A percentile compares a stretch with the other conserved stretches of the same genome.
phyloP scores from a whole-genome alignment of 2,888 invertebrate species.

The Pterostichus niger region DNA sequence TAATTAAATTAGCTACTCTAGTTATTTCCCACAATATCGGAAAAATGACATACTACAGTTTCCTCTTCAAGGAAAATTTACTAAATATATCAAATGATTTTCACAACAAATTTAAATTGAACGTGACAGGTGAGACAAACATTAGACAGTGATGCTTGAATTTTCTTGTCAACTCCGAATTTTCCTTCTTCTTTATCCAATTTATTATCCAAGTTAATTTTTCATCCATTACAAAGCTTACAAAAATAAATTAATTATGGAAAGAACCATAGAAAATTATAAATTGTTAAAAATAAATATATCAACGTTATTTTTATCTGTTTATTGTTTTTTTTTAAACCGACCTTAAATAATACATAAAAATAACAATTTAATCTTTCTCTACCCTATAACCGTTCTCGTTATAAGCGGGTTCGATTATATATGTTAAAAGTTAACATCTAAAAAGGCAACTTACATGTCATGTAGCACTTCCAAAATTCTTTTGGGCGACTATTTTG shows the following conservation, averaged over 20 bases:
- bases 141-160: background rate
- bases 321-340: too few relatives aligned
- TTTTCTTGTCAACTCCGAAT: background rate
- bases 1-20: conserved; percentile 26
- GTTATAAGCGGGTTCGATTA: too few relatives aligned
- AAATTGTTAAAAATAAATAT: too few relatives aligned
- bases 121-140: conserved; percentile 1
- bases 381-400: too few relatives aligned
- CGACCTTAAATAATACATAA: too few relatives aligned
- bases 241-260: too few relatives aligned
- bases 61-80: conserved; percentile 13
- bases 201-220: too few relatives aligned
- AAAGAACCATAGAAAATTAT: too few relatives aligned
- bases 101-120: conserved; percentile 22
- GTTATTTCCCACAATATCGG: conserved; percentile 28
- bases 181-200: background rate
- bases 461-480: conserved; percentile 20
- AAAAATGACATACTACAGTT: conserved; percentile 13
- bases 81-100: background rate
- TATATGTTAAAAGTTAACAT: too few relatives aligned
- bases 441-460: conserved; percentile 49
- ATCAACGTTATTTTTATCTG: too few relatives aligned
- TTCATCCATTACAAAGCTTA: too few relatives aligned
- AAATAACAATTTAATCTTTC: too few relatives aligned
- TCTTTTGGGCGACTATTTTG: background rate